These are phyloP conservation scores for Setophaga kirtlandii DNA, from an alignment of 2,113 vertebrate genomes.

Conservation along the genomic window DNA sequence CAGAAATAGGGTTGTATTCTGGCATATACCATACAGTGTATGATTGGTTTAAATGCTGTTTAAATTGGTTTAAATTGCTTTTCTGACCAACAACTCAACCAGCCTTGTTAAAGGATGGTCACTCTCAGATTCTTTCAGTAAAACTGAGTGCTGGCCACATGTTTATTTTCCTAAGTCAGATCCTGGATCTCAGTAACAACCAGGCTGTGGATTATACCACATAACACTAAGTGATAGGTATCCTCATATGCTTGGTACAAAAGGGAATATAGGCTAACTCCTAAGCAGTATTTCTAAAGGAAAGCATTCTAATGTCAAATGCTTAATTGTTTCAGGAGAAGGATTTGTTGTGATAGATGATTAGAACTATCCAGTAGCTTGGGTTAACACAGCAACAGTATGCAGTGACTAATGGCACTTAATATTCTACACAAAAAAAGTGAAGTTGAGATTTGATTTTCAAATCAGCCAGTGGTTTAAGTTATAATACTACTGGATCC, in stretches of 20 bases:
- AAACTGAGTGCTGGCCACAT: accelerated
- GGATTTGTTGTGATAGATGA: background rate
- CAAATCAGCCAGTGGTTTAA: background rate
- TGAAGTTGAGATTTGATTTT: background rate
- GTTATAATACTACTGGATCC: background rate
- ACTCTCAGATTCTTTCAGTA: background rate
- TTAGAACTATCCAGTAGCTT: background rate
- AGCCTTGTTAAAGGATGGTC: background rate
- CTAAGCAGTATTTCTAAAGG: background rate
- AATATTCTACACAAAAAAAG: background rate
- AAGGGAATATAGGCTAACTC: background rate
- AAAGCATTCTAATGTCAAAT: background rate
- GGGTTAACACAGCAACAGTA: background rate
- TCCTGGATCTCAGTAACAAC: background rate
- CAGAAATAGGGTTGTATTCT: background rate
- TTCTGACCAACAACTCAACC: background rate
- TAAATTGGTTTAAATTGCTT: background rate
- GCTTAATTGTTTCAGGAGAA: background rate
- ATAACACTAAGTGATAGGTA: background rate
- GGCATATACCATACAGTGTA: accelerated
- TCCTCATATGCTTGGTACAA: background rate
- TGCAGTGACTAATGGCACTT: background rate
- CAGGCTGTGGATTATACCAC: background rate
- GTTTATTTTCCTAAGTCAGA: background rate
- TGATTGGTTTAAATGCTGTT: background rate